These are phyloP conservation scores for Trichomycterus rosablanca DNA, from an alignment of 2,113 vertebrate species.

Conservation along the genomic window DNA sequence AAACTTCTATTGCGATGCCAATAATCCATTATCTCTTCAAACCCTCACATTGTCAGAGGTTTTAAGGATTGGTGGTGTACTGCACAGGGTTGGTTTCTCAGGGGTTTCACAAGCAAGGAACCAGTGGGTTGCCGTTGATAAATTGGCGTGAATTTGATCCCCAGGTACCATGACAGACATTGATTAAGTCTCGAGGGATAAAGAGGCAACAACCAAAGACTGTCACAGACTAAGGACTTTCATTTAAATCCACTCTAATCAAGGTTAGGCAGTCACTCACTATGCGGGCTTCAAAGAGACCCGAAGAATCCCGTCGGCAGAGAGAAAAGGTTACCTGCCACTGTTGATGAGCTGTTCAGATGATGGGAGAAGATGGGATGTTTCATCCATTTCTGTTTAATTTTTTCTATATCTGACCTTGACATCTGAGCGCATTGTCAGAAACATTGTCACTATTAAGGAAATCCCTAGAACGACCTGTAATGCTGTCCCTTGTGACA, in stretches of 20 bases:
- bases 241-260: conserved; percentile 39
- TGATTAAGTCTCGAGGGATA: conserved; percentile 37
- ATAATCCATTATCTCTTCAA: conserved; percentile 35
- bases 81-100: too few species aligned
- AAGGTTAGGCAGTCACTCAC: conserved; percentile 17
- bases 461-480: conserved; percentile 24
- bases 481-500: neutral
- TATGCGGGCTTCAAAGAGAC: conserved; percentile 13
- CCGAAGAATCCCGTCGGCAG: neutral
- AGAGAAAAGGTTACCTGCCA: conserved; percentile 33
- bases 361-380: neutral
- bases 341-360: conserved; percentile 11
- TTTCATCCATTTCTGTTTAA: neutral
- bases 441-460: conserved; percentile 32
- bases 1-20: conserved; percentile 11
- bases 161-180: conserved; percentile 24
- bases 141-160: conserved; percentile 38
- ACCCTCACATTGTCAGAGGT: conserved; percentile 14
- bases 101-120: conserved; percentile 20
- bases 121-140: conserved; percentile 20
- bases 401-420: neutral
- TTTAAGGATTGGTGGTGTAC: neutral
- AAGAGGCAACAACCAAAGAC: conserved; percentile 30
- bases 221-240: conserved; percentile 31
- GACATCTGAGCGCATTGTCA: neutral